Conservation (phyloP, 2,888 invertebrate species). For the Theretra japonica region DNA sequence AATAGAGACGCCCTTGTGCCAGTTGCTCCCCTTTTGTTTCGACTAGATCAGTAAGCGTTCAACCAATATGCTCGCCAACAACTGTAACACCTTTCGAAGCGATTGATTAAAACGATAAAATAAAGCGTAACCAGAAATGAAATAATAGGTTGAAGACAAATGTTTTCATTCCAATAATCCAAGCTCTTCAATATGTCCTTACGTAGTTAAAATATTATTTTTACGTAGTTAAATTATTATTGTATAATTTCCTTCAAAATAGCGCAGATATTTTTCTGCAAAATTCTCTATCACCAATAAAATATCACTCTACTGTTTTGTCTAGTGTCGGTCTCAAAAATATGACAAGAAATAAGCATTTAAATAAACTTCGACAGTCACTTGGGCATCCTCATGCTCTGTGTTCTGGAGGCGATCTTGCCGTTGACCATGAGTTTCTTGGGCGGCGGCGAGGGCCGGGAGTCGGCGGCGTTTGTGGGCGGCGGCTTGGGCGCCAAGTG, state of each 20-base stretch:
- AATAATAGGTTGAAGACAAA: too few relatives aligned
- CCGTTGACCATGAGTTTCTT: constrained; percentile 86
- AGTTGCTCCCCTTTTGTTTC: constrained; percentile 20
- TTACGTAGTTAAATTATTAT: too few relatives aligned
- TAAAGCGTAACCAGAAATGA: too few relatives aligned
- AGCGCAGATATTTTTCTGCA: too few relatives aligned
- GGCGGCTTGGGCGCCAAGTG: constrained; percentile 94
- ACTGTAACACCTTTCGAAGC: background rate
- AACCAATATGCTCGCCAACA: constrained; percentile 34
- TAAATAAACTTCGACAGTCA: constrained; percentile 52
- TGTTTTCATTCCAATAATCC: too few relatives aligned
- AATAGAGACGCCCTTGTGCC: constrained; percentile 23
- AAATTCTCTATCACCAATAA: too few relatives aligned
- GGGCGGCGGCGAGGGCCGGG: constrained; percentile 87
- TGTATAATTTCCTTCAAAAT: too few relatives aligned
- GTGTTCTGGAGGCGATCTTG: constrained; percentile 88
- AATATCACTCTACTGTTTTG: too few relatives aligned
- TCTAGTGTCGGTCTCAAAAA: too few relatives aligned
- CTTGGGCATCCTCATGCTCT: constrained; percentile 93
- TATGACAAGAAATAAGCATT: background rate
- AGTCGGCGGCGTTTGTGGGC: constrained; percentile 63
- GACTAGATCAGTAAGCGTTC: background rate
- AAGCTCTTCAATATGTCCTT: too few relatives aligned
- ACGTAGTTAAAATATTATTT: too few relatives aligned
- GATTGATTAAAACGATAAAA: too few relatives aligned